A percentile compares a stretch with the other conserved stretches of the same genome.
phyloP scores from a whole-genome alignment of 2,797 vertebrate species.

The Eurystomus glaucurus region DNA sequence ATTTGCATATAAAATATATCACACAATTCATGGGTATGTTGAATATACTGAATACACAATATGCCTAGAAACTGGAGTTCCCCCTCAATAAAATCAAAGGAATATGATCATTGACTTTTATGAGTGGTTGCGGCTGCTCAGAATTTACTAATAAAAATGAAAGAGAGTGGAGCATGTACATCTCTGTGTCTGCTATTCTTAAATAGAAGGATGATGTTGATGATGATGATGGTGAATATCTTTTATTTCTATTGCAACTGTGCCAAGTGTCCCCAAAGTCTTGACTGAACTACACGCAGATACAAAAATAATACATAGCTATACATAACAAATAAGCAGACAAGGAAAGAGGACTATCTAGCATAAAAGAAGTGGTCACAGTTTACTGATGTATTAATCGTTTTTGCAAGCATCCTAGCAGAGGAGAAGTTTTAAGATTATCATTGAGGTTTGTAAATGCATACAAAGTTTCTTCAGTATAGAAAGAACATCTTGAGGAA shows the following conservation, averaged over 20 bases:
- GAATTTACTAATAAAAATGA: not conserved
- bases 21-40: not conserved
- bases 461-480: not conserved
- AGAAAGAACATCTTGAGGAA: not conserved
- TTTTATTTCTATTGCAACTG: not conserved
- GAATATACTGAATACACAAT: not conserved
- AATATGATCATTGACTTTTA: not conserved
- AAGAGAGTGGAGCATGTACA: not conserved
- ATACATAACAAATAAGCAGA: not conserved
- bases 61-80: not conserved
- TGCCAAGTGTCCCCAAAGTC: not conserved
- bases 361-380: not conserved
- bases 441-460: not conserved
- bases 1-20: not conserved
- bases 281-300: not conserved
- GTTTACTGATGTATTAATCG: not conserved
- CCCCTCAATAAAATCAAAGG: not conserved
- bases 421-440: not conserved
- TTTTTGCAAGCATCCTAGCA: not conserved
- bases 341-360: not conserved
- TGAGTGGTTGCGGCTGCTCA: not conserved
- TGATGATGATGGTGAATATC: not conserved
- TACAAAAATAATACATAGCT: not conserved
- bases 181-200: not conserved
- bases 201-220: not conserved